Base-by-base conservation (phyloP, 2,888 invertebrate genomes). In the Drosophila infuscata region DNA sequence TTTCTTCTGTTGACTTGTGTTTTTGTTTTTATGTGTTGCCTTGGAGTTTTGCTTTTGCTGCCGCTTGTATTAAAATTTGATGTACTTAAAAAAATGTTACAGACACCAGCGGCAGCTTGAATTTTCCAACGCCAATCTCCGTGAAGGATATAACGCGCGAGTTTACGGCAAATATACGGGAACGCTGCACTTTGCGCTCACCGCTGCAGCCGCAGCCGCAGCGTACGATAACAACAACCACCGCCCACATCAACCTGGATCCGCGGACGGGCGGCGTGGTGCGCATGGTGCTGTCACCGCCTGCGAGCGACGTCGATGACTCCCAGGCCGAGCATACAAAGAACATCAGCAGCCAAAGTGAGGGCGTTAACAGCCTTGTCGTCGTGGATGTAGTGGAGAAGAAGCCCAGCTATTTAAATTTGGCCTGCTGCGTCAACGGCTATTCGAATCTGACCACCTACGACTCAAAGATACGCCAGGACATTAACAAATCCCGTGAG, bases 381-480 rank as follows among this genome's bases (percentile, higher is more conserved):
- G n/a, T 56, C 20, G 54, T 65, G 29, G 63, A 56, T 29, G 77
- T 70, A 17, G 60, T 58, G 12, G 94, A 94, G 20, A 96, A 97
- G 92, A 96, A 97, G 91, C 98, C 98, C 0, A 97, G 97, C 67
- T 98, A 98, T 92, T 94, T 98, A 65, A 97, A 97, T 88, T 94
- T 98, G 74, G 97, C 98, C 59, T 97, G 98, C 92, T 97, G 97
- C 29, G 97, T 98, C 60, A 97, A 97, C 93, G 98, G 98, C 5
- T 98, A 98, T 92, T 96, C 97, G 7, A 97, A 97, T 84, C 94
- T 97, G 66, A 97, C 96, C 8, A 96, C 97, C 69, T 98, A 97
- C 94, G 97, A 97, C 93, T 97, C 97, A 0, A 96, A 96, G 91
- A 93, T 96, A 43, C 94, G 96, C 17, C 96, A 96, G 91, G 96